These are phyloP conservation scores for Ormyrus nitidulus DNA, from an alignment of 2,888 invertebrate genomes.

Conservation along the genomic window DNA sequence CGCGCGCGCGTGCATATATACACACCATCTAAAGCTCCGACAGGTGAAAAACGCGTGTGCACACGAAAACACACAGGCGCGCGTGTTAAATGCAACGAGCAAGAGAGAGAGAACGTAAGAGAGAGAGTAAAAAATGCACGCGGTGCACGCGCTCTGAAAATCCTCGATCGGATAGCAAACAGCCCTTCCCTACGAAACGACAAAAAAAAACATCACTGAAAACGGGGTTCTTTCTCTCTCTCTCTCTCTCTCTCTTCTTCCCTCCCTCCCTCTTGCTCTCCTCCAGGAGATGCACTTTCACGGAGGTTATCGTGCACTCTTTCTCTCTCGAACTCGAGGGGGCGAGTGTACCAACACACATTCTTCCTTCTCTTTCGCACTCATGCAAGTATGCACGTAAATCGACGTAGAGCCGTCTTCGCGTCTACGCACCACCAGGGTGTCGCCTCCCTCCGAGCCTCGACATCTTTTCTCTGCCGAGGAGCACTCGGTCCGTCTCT, in stretches of 20 bases:
- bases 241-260: slow-evolving; percentile 4
- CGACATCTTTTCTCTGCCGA: not conserved
- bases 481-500: slow-evolving; percentile 6
- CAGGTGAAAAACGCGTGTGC: slow-evolving; percentile 55
- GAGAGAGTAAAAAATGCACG: slow-evolving; percentile 17
- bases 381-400: not conserved
- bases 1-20: slow-evolving; percentile 23
- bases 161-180: slow-evolving; percentile 6
- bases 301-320: slow-evolving; percentile 49
- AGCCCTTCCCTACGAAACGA: slow-evolving; percentile 18
- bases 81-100: slow-evolving; percentile 1
- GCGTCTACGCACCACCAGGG: not conserved
- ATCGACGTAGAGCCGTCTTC: not conserved
- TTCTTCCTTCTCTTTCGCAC: slow-evolving; percentile 36
- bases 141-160: slow-evolving; percentile 17
- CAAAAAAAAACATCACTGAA: not conserved
- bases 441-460: not conserved
- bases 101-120: not conserved
- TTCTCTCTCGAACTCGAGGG: slow-evolving; percentile 23
- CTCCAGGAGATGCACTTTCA: slow-evolving; percentile 55
- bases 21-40: slow-evolving; percentile 48
- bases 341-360: slow-evolving; percentile 29
- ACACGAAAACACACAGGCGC: slow-evolving; percentile 29
- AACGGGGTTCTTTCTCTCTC: not conserved
- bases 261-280: slow-evolving; percentile 6